phyloP scores from a whole-genome alignment of 2,797 vertebrate species.

The Peromyscus eremicus region DNA sequence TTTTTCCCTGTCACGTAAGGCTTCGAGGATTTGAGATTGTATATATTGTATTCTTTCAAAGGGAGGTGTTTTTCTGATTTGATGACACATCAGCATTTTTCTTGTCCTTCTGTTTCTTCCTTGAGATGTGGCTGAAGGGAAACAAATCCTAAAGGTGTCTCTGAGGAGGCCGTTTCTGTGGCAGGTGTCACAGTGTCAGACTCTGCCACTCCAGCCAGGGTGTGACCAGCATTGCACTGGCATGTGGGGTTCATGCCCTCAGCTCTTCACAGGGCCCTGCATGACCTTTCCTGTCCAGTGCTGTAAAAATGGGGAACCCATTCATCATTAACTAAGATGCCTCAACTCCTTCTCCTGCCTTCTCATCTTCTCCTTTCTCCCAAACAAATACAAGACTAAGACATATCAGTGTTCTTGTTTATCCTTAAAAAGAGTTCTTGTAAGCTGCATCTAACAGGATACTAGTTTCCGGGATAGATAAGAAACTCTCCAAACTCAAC shows the following conservation, averaged over 20 bases:
- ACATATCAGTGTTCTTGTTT: not conserved
- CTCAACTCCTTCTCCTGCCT: not conserved
- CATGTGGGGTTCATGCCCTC: not conserved
- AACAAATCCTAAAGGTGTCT: not conserved
- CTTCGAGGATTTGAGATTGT: constrained; percentile 50
- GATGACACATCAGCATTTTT: constrained; percentile 40
- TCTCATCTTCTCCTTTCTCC: not conserved
- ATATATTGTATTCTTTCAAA: constrained; percentile 20
- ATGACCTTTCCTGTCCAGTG: not conserved
- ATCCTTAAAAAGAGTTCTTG: not conserved
- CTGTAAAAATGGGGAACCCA: not conserved
- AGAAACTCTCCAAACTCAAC: constrained; percentile 36
- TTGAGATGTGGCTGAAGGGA: not conserved
- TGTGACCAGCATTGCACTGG: not conserved
- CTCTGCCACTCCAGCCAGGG: accelerated
- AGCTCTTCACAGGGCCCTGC: not conserved
- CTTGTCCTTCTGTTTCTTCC: not conserved
- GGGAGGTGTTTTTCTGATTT: constrained; percentile 10
- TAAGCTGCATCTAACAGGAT: not conserved
- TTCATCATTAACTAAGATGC: not conserved
- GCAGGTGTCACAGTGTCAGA: not conserved
- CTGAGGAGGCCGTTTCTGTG: not conserved
- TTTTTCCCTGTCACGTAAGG: constrained; percentile 42
- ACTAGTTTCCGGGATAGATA: not conserved
- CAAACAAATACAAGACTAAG: not conserved